Percentiles rank a stretch among this genome's conserved stretches.
Evolutionary conservation across 2,797 vertebrate species (phyloP).

Genomic region (Anguilla obscura): DNA sequence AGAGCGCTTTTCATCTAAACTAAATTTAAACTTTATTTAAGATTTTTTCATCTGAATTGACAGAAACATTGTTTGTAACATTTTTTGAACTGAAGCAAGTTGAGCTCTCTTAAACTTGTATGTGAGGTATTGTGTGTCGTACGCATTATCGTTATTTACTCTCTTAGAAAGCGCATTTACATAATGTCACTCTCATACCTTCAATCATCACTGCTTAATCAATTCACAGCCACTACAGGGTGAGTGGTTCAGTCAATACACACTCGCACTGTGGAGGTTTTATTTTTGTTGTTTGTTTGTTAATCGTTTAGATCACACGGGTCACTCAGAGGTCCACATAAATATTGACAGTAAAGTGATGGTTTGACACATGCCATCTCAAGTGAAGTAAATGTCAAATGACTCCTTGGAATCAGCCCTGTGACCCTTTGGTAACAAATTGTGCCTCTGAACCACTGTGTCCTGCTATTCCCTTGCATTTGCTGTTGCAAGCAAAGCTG

Average conservation of each 20-base stretch:
- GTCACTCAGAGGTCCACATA: neutral
- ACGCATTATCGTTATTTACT: neutral
- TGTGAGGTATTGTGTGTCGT: neutral
- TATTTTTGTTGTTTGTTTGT: too few relatives aligned
- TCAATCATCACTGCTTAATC: neutral
- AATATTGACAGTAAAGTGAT: neutral
- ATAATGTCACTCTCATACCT: neutral
- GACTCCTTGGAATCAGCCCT: neutral
- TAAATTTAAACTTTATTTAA: neutral
- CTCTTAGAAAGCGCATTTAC: neutral
- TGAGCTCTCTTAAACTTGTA: neutral
- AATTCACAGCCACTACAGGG: neutral
- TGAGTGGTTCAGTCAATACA: neutral
- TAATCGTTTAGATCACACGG: neutral
- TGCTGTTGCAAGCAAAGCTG: neutral
- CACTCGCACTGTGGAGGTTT: neutral
- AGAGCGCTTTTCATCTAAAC: neutral
- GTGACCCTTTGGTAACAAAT: neutral
- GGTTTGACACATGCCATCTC: neutral
- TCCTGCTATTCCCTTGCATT: neutral
- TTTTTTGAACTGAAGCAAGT: neutral
- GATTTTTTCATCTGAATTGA: neutral
- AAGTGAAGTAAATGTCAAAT: slow-evolving; percentile 14
- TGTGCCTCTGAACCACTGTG: neutral
- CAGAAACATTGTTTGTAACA: too few relatives aligned